These are phyloP conservation scores for Cheiracanthium punctorium DNA, from an alignment of 2,888 invertebrate species.

Conservation along the genomic window DNA sequence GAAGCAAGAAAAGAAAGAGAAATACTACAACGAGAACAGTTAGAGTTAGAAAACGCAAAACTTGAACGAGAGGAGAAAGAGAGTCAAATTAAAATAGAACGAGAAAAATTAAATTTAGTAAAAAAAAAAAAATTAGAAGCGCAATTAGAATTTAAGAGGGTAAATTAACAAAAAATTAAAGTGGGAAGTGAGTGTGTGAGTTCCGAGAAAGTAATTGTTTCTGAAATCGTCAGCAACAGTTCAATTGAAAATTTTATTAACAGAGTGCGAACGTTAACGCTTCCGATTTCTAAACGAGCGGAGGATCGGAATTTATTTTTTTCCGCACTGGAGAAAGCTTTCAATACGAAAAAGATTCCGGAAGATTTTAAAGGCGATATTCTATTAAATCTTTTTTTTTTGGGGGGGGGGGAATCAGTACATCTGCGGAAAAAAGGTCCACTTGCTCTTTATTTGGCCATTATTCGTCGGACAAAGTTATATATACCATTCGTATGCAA, in stretches of 20 bases:
- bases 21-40: no score
- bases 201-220: no score
- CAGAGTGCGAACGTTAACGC: not conserved
- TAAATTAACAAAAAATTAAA: not conserved
- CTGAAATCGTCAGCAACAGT: not conserved
- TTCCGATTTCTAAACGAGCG: not conserved
- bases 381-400: not conserved
- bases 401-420: not conserved
- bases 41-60: no score
- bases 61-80: not conserved
- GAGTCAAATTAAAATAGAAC: not conserved
- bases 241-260: not conserved
- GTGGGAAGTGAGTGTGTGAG: not conserved
- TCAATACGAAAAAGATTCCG: not conserved
- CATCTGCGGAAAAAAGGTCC: no score
- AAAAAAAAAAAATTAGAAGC: no score
- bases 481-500: no score
- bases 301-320: not conserved
- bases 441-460: no score
- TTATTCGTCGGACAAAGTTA: no score
- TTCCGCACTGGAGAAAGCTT: not conserved
- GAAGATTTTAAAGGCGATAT: not conserved
- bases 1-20: no score
- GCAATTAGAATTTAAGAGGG: no score
- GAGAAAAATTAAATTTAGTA: no score